Conservation (phyloP, 2,797 vertebrate genomes). For the Lagodon rhomboides region DNA sequence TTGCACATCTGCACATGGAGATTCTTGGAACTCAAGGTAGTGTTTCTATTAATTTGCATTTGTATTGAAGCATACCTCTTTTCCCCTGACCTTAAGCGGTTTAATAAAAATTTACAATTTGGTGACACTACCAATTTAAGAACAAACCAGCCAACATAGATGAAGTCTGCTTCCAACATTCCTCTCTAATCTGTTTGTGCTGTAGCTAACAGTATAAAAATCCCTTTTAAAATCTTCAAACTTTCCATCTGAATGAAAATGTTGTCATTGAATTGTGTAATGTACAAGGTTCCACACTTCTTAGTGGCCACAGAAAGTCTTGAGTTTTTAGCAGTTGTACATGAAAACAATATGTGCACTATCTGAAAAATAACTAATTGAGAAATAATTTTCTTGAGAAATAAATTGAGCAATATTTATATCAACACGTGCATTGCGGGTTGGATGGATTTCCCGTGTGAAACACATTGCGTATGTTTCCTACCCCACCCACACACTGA, state of each 20-base stretch:
- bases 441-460: neutral
- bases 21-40: slow-evolving; percentile 96
- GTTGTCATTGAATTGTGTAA: neutral
- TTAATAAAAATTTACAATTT: neutral
- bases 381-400: too few species aligned
- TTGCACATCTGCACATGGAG: slow-evolving; percentile 98
- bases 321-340: neutral
- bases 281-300: neutral
- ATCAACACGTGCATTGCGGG: neutral
- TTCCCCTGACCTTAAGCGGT: neutral
- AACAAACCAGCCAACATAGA: neutral
- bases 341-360: neutral
- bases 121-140: neutral
- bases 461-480: neutral
- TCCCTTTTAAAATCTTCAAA: neutral
- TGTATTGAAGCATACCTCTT: neutral
- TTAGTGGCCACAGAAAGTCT: too few species aligned
- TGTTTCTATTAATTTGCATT: too few species aligned
- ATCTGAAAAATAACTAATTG: neutral
- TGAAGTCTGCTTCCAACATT: neutral
- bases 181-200: neutral
- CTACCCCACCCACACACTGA: neutral
- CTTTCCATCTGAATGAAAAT: neutral
- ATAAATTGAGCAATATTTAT: neutral
- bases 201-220: neutral